phyloP scores from a whole-genome alignment of 2,888 invertebrate species.

The Argynnis bischoffii region DNA sequence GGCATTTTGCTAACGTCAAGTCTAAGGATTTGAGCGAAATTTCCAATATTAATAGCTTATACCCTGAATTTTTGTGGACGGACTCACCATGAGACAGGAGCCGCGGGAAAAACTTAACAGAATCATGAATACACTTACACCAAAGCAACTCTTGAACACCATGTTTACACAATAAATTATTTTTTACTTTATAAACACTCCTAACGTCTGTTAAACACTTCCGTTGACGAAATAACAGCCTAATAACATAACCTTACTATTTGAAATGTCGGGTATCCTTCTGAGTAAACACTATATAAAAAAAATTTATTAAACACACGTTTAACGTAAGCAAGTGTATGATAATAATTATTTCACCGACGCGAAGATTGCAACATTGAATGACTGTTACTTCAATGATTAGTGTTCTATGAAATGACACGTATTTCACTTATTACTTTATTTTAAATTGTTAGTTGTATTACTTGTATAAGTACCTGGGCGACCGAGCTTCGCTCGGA shows the following conservation, averaged over 20 bases:
- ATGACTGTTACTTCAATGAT: slow-evolving; percentile 40
- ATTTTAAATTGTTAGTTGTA: background rate
- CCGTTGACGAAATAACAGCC: background rate
- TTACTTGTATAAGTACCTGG: slow-evolving; percentile 23
- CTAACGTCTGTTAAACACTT: background rate
- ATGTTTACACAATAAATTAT: background rate
- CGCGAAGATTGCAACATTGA: slow-evolving; percentile 28
- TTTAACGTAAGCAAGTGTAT: slow-evolving; percentile 7
- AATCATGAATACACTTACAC: background rate
- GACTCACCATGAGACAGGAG: no score
- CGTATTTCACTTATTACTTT: slow-evolving; percentile 32
- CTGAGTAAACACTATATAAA: background rate
- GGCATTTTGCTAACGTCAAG: no score
- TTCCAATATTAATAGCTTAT: no score
- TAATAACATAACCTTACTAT: no score
- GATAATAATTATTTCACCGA: slow-evolving; percentile 28
- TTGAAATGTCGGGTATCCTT: no score
- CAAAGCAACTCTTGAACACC: slow-evolving; percentile 13
- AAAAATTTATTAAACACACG: slow-evolving; percentile 4
- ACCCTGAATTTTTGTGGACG: no score
- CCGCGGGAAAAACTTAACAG: no score
- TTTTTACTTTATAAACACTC: background rate
- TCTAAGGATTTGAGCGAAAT: no score
- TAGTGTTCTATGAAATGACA: slow-evolving; percentile 39
- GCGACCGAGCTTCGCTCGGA: no score